Conservation (phyloP, 2,113 vertebrate genomes). For the Tragelaphus buxtoni region DNA sequence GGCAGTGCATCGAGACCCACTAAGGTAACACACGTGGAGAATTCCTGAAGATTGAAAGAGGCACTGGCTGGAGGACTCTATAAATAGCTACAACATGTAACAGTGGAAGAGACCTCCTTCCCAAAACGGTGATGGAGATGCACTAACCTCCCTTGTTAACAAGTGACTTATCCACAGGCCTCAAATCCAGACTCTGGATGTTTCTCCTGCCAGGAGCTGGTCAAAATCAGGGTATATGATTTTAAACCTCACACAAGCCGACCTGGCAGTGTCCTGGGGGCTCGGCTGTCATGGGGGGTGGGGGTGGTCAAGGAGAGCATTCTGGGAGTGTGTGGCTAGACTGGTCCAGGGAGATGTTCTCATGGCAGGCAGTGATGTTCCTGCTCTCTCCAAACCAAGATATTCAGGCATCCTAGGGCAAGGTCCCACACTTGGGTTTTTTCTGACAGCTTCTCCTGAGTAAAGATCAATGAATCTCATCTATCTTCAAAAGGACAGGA, state of each 20-base stretch:
- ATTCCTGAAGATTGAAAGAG: background rate
- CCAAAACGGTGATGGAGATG: background rate
- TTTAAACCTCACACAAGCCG: background rate
- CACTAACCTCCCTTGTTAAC: background rate
- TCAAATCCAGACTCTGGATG: background rate
- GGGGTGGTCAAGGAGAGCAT: background rate
- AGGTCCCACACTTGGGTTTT: background rate
- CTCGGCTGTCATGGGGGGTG: fast-evolving
- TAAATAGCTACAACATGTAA: background rate
- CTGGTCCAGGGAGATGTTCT: background rate
- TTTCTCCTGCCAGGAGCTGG: background rate
- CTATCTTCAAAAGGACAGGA: conserved; percentile 4
- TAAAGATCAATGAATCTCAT: conserved; percentile 2
- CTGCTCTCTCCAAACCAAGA: background rate
- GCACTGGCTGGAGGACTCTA: background rate
- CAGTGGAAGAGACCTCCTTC: background rate
- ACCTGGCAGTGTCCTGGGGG: background rate
- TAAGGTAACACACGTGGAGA: background rate
- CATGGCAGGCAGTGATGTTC: background rate
- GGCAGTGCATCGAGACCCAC: fast-evolving
- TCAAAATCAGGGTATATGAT: background rate
- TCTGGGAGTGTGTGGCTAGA: background rate
- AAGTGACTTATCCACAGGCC: background rate
- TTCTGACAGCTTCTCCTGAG: background rate
- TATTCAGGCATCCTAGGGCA: background rate